A percentile compares a stretch with the other conserved stretches of the same genome.
Evolutionary conservation across 2,113 vertebrate genomes (phyloP).

Genomic region (Antigone vipio): DNA sequence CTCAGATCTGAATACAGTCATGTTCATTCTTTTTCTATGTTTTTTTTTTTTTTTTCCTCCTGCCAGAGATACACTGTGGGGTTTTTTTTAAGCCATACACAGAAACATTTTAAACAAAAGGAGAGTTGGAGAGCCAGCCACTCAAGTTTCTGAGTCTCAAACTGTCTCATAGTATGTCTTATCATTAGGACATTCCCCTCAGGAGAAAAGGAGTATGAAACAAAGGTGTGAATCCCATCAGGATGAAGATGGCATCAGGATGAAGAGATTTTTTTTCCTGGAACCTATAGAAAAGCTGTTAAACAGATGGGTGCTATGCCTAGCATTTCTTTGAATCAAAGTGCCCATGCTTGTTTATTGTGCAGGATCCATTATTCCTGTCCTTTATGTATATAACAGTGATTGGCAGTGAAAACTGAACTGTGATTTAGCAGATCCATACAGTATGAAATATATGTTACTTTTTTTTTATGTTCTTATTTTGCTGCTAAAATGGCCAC

Average conservation of each 20-base stretch:
- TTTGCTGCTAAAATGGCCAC: background rate
- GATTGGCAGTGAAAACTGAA: background rate
- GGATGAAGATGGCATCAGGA: background rate
- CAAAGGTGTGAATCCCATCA: fast-evolving
- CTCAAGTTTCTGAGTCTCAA: background rate
- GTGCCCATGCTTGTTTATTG: background rate
- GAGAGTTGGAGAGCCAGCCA: fast-evolving
- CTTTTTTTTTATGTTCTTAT: background rate
- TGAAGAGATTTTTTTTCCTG: background rate
- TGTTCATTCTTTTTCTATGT: background rate
- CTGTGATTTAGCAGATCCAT: background rate
- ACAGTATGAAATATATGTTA: background rate
- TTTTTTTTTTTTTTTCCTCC: background rate
- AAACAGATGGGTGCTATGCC: background rate
- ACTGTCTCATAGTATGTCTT: background rate
- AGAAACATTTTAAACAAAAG: background rate
- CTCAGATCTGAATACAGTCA: background rate
- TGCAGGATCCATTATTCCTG: background rate
- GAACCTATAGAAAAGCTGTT: background rate
- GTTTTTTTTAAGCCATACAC: background rate
- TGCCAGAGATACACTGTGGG: background rate
- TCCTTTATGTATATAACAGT: background rate
- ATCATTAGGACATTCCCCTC: background rate
- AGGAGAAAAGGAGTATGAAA: background rate
- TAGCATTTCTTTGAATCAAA: background rate